Evolutionary conservation across 2,888 invertebrate genomes (phyloP).

Genomic region (Cremastinae sp.): DNA sequence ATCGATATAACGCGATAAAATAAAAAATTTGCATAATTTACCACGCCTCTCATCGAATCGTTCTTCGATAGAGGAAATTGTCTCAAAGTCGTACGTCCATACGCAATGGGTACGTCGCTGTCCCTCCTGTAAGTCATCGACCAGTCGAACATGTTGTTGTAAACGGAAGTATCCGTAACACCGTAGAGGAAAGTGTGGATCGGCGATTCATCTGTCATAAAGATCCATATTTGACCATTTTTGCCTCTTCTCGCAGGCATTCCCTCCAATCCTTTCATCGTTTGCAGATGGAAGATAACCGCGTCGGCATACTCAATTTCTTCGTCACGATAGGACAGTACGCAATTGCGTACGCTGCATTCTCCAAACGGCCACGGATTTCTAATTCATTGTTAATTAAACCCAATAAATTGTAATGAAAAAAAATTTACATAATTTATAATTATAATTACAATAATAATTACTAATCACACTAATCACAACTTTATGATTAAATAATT

Average conservation of each 20-base stretch:
- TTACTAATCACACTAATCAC: no score
- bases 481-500: no score
- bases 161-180: constrained; percentile 74
- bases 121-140: constrained; percentile 86
- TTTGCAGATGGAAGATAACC: constrained; percentile 84
- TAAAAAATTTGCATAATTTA: no score
- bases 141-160: constrained; percentile 86
- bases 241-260: constrained; percentile 81
- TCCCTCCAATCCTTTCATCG: constrained; percentile 78
- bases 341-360: constrained; percentile 85
- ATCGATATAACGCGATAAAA: no score
- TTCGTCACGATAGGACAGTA: constrained; percentile 82
- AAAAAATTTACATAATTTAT: neutral
- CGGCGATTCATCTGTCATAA: constrained; percentile 87
- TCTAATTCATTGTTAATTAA: constrained; percentile 67
- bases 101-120: constrained; percentile 85
- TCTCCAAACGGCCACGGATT: constrained; percentile 75
- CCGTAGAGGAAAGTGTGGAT: constrained; percentile 82
- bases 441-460: no score
- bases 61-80: no score
- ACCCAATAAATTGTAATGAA: constrained; percentile 52
- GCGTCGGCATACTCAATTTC: constrained; percentile 83
- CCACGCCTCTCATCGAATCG: constrained; percentile 4
- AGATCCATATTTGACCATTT: constrained; percentile 85
- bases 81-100: constrained; percentile 86